Evolutionary conservation across 2,888 invertebrate species (phyloP).

Genomic region (Danaus chrysippus): DNA sequence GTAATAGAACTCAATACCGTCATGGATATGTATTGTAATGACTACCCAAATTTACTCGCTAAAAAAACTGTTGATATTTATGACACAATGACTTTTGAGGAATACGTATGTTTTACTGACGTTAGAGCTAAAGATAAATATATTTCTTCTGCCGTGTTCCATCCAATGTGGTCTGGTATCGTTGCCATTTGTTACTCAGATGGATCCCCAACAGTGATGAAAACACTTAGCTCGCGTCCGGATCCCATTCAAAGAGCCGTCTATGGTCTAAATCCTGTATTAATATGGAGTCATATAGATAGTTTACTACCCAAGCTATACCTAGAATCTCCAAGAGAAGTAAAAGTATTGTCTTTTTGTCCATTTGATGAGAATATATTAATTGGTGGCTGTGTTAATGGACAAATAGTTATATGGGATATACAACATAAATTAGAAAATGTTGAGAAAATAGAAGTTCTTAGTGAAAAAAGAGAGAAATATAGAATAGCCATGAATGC

Average conservation of each 20-base stretch:
- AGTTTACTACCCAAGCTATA: conserved; percentile 83
- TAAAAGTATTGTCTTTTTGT: conserved; percentile 82
- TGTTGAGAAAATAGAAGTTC: conserved; percentile 80
- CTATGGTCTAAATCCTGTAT: conserved; percentile 81
- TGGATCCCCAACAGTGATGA: conserved; percentile 71
- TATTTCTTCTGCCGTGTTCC: conserved; percentile 83
- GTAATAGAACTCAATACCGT: conserved; percentile 68
- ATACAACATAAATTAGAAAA: conserved; percentile 80
- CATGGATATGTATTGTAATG: conserved; percentile 81
- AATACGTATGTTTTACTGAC: conserved; percentile 83
- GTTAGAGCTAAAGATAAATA: conserved; percentile 83
- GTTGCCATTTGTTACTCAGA: conserved; percentile 84
- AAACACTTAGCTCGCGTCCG: conserved; percentile 52
- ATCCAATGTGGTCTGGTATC: conserved; percentile 84
- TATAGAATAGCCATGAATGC: conserved; percentile 80
- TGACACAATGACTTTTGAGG: conserved; percentile 63
- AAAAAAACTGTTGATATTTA: conserved; percentile 52
- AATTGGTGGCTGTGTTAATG: conserved; percentile 85
- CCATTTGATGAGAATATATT: conserved; percentile 84
- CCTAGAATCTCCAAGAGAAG: conserved; percentile 83
- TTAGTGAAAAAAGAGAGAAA: conserved; percentile 81
- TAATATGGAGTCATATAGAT: conserved; percentile 87
- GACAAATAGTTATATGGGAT: conserved; percentile 86
- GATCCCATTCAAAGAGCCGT: conserved; percentile 78
- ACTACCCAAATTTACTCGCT: conserved; percentile 75